Evolutionary conservation across 2,113 vertebrate genomes (phyloP).

Genomic region (Embiotoca jacksoni): DNA sequence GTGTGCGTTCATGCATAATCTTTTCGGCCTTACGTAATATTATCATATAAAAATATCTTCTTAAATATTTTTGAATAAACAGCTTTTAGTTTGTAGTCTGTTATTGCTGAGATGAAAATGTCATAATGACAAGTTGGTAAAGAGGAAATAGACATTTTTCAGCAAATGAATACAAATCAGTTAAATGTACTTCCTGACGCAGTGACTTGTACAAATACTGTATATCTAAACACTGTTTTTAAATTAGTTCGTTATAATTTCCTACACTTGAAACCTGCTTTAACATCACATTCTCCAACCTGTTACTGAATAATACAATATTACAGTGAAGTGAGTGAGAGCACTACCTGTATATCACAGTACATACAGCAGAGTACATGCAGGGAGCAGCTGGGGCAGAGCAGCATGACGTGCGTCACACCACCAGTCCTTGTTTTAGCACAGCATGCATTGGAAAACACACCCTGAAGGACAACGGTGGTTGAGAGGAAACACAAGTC

Average conservation of each 20-base stretch:
- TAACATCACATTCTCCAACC: slow-evolving; percentile 13
- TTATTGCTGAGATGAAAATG: slow-evolving; percentile 10
- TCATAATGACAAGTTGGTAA: slow-evolving; percentile 3
- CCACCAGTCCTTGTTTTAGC: slow-evolving; percentile 8
- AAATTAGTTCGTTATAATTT: background rate
- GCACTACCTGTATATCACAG: slow-evolving; percentile 26
- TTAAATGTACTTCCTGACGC: slow-evolving; percentile 20
- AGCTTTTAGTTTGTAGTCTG: background rate
- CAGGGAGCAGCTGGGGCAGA: slow-evolving; percentile 41
- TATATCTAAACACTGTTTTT: slow-evolving; percentile 7
- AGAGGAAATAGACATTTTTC: slow-evolving; percentile 9
- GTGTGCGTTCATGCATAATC: slow-evolving; percentile 16
- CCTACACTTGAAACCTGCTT: slow-evolving; percentile 2
- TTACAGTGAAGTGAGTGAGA: slow-evolving; percentile 29
- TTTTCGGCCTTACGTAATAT: background rate
- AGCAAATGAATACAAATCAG: slow-evolving; percentile 12
- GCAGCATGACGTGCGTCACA: slow-evolving; percentile 2
- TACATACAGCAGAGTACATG: slow-evolving; percentile 51
- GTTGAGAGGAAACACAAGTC: slow-evolving; percentile 38
- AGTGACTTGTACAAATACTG: slow-evolving; percentile 27
- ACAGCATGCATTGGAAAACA: slow-evolving; percentile 47
- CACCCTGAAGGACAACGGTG: slow-evolving; percentile 43
- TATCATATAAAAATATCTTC: slow-evolving; percentile 7
- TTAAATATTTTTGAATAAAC: slow-evolving; percentile 20
- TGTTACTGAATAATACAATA: background rate